Evolutionary conservation across 2,797 vertebrate genomes (phyloP).

Genomic region (Sus cebifrons): DNA sequence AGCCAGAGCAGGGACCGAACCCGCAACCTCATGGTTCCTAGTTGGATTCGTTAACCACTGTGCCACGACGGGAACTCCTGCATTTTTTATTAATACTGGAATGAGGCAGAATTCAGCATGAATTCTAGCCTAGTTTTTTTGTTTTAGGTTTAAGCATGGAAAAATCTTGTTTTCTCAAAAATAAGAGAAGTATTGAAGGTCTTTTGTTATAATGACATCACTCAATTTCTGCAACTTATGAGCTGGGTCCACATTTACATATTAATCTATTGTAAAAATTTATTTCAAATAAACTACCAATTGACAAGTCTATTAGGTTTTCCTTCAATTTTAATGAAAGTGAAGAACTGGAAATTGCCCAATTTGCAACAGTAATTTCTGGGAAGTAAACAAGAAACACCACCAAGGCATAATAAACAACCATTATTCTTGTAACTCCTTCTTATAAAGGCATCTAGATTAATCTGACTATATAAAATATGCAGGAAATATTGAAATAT

Average conservation of each 20-base stretch:
- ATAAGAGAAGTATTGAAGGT: neutral
- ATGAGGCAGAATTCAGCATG: neutral
- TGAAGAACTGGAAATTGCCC: conserved; percentile 58
- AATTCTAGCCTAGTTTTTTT: neutral
- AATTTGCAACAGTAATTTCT: conserved; percentile 52
- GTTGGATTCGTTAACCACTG: too few relatives aligned
- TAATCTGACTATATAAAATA: neutral
- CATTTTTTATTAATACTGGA: conserved; percentile 4
- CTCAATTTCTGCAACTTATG: neutral
- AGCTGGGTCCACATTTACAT: conserved; percentile 25
- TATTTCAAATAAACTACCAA: conserved; percentile 29
- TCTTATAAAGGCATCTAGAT: conserved; percentile 2
- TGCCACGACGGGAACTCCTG: too few relatives aligned
- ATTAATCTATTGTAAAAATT: conserved; percentile 48
- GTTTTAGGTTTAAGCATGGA: conserved; percentile 16
- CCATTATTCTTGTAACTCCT: conserved; percentile 1
- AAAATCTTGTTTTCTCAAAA: conserved; percentile 42
- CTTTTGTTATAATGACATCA: conserved; percentile 26
- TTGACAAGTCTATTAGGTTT: conserved; percentile 48
- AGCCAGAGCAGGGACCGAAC: too few relatives aligned
- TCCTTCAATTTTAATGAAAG: conserved; percentile 59
- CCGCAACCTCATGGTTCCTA: too few relatives aligned
- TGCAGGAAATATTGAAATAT: neutral
- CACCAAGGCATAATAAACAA: conserved; percentile 37
- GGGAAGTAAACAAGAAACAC: conserved; percentile 41